Evolutionary conservation across 1,140 invertebrate species (phyloP).

Genomic region (Cylas formicarius): DNA sequence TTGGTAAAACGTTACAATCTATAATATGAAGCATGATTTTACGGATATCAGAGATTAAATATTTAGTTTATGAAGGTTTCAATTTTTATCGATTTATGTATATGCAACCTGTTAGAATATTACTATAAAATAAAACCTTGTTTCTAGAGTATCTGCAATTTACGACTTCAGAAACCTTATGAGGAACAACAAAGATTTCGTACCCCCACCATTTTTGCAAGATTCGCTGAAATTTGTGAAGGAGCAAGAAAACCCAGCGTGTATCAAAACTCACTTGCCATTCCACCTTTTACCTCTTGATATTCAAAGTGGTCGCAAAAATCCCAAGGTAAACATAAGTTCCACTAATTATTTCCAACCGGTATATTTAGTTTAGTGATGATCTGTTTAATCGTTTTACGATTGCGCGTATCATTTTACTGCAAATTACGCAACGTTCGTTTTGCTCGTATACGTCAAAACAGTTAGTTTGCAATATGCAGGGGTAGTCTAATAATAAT

Average conservation of each 20-base stretch:
- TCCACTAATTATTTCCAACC: background rate
- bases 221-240: slow-evolving; percentile 28
- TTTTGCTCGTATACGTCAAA: no score
- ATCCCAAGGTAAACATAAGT: slow-evolving; percentile 41
- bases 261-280: slow-evolving; percentile 67
- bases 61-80: no score
- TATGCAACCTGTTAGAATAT: background rate
- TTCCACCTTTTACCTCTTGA: slow-evolving; percentile 55
- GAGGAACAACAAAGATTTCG: slow-evolving; percentile 29
- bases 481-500: no score
- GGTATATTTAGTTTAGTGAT: no score
- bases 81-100: no score
- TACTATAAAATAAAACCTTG: slow-evolving; percentile 6
- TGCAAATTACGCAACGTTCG: no score
- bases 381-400: no score
- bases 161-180: slow-evolving; percentile 37
- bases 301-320: slow-evolving; percentile 44
- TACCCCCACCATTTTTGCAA: slow-evolving; percentile 31
- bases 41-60: no score
- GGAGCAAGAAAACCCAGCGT: slow-evolving; percentile 45
- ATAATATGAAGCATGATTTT: no score
- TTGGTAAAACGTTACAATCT: no score
- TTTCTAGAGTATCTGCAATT: slow-evolving; percentile 37
- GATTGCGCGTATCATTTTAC: no score
- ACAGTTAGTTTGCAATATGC: no score